Evolutionary conservation across 2,113 vertebrate genomes (phyloP).

Genomic region (Melanotaenia duboulayi): DNA sequence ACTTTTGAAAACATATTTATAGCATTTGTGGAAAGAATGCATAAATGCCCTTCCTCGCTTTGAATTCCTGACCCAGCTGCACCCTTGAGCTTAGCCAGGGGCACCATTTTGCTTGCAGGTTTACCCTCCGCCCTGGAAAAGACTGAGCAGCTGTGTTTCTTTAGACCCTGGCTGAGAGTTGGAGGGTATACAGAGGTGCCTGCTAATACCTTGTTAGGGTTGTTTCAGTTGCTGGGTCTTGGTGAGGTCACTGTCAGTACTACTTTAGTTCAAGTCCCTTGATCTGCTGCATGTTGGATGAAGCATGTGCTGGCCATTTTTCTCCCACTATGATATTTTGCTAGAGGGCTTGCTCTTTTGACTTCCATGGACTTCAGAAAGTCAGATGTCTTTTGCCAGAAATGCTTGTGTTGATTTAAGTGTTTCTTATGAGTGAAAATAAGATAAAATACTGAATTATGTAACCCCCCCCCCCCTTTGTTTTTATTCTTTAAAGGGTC

Average conservation of each 20-base stretch:
- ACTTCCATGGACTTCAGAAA: conserved; percentile 52
- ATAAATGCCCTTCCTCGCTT: conserved; percentile 32
- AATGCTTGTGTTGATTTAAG: conserved; percentile 62
- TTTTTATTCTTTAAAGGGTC: neutral
- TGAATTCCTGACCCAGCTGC: conserved; percentile 69
- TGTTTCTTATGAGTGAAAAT: conserved; percentile 44
- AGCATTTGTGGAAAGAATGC: neutral
- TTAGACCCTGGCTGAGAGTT: conserved; percentile 69
- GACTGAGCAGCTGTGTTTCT: conserved; percentile 80
- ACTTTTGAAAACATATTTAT: neutral
- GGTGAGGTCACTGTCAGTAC: conserved; percentile 84
- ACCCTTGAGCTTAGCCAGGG: conserved; percentile 65
- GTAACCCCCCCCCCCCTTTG: neutral
- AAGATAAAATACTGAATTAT: conserved; percentile 11
- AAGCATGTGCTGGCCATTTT: conserved; percentile 64
- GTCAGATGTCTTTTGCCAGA: conserved; percentile 46
- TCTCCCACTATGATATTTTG: conserved; percentile 44
- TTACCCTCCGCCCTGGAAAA: conserved; percentile 69
- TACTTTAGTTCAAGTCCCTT: conserved; percentile 80
- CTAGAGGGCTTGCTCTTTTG: conserved; percentile 50
- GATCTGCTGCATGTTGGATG: conserved; percentile 77
- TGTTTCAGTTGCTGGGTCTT: conserved; percentile 83
- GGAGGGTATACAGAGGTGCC: conserved; percentile 72
- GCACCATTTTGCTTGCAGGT: conserved; percentile 63
- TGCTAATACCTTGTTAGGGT: conserved; percentile 86